Conservation (phyloP, 2,113 vertebrate species). For the Bufo bufo region DNA sequence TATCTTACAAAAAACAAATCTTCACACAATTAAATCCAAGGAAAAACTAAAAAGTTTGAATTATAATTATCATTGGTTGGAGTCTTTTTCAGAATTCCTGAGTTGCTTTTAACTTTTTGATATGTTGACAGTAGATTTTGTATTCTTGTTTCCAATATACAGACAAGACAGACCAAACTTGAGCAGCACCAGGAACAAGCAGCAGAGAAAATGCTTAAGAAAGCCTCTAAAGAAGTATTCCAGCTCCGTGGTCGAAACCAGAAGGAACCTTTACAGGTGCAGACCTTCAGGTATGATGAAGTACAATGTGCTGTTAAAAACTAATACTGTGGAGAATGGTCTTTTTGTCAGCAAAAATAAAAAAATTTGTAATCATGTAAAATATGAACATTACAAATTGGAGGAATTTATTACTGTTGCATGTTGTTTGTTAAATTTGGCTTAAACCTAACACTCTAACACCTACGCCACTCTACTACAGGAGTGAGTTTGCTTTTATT, state of each 20-base stretch:
- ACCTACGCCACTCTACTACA: too few relatives aligned
- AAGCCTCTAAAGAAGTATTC: constrained; percentile 92
- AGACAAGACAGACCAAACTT: constrained; percentile 91
- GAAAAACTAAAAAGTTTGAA: too few relatives aligned
- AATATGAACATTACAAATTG: too few relatives aligned
- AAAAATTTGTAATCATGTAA: too few relatives aligned
- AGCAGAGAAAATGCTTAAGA: constrained; percentile 91
- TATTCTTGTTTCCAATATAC: constrained; percentile 51
- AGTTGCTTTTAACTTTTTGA: neutral
- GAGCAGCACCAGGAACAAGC: constrained; percentile 93
- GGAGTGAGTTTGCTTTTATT: too few relatives aligned
- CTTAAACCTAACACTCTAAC: too few relatives aligned
- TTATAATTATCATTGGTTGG: neutral
- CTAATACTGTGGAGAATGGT: neutral
- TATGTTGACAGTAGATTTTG: neutral
- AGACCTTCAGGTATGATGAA: constrained; percentile 88
- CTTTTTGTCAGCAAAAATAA: neutral
- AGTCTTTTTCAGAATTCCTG: neutral
- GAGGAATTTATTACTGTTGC: too few relatives aligned
- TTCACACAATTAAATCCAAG: too few relatives aligned
- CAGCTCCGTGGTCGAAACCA: constrained; percentile 92
- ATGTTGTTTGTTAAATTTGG: too few relatives aligned
- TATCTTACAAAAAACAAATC: too few relatives aligned
- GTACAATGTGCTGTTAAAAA: neutral
- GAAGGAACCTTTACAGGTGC: constrained; percentile 93